Evolutionary conservation across 1,140 invertebrate species (phyloP).

Genomic region (Macrosteles quadrilineatus): DNA sequence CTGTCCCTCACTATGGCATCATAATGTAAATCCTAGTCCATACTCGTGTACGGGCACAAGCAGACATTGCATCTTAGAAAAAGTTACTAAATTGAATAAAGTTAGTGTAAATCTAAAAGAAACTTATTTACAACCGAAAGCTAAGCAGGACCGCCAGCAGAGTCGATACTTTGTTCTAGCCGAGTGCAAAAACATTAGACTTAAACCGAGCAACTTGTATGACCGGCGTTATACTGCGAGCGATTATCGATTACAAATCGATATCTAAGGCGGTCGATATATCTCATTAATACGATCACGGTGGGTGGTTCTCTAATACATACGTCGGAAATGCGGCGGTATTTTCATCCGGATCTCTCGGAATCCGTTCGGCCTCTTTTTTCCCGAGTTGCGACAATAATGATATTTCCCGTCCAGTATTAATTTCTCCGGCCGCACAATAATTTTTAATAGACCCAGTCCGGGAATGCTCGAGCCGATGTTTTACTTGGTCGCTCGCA

Average conservation of each 20-base stretch:
- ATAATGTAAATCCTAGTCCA: no score
- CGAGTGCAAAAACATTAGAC: no score
- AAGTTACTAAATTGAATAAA: no score
- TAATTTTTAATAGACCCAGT: conserved; percentile 6
- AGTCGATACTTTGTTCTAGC: no score
- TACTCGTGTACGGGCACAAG: no score
- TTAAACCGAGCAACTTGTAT: no score
- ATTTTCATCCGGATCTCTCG: conserved; percentile 5
- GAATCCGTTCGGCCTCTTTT: conserved; percentile 2
- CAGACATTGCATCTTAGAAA: no score
- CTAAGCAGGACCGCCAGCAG: no score
- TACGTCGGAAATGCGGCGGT: conserved; percentile 1
- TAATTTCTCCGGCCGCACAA: conserved; percentile 15
- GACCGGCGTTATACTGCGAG: no score
- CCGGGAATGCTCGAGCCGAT: not conserved
- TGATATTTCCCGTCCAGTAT: conserved; percentile 12
- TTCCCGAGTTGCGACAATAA: not conserved
- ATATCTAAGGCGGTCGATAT: conserved; percentile 10
- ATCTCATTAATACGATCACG: not conserved
- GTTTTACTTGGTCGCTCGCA: not conserved
- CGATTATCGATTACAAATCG: not conserved
- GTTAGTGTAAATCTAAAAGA: no score
- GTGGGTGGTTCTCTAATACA: conserved; percentile 16
- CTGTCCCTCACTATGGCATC: no score
- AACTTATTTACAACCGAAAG: no score